Base-by-base conservation (phyloP, 2,797 vertebrate species). In the Ptychadena robeensis region DNA sequence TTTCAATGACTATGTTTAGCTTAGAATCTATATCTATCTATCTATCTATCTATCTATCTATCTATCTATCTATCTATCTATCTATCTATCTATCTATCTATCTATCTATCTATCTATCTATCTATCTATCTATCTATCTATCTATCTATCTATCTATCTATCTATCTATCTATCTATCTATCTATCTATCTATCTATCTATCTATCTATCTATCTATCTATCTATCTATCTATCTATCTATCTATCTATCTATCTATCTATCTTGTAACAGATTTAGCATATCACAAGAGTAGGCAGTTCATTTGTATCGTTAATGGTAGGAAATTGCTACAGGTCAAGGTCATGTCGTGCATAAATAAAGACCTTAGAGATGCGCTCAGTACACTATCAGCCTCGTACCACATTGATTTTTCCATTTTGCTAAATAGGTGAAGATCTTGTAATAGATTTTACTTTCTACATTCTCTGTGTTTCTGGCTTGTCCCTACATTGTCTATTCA, bases 261-360 rank as follows among this genome's bases (percentile, higher is more conserved):
- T 57, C 35, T 77, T 81, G 80, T 83, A 63, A 83, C 81, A 72
- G 66, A 85, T 79, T 66, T 68, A 85, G 83, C 81, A 40, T 69
- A 76, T 73, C 40, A 34, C 80, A 74, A 10, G 61, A 71, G 86
- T 75, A 69, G 82, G 71, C 70, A 78, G 68, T 77, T 80, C 78
- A 77, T 86, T 87, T 70, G 35, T 32, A 76, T 86, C 68, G 87
- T 91, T 90, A 88, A 88, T 76, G 76, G 88, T 44, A 88, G 86
- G 86, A 89, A 89, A 90, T 87, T 86, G 85, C 31, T 44, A 78
- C 79, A 85, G 90, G 88, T 88, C 86, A 85, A 88, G 89, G 86
- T 86, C 86, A 86, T 85, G 87, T 81, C 86, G 74, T 85, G 81
- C 85, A 85, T 85, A 87, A 85, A 88, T 69, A 70, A 82, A 86